Base-by-base conservation (phyloP, 1,140 invertebrate genomes). In the Bombus polaris region DNA sequence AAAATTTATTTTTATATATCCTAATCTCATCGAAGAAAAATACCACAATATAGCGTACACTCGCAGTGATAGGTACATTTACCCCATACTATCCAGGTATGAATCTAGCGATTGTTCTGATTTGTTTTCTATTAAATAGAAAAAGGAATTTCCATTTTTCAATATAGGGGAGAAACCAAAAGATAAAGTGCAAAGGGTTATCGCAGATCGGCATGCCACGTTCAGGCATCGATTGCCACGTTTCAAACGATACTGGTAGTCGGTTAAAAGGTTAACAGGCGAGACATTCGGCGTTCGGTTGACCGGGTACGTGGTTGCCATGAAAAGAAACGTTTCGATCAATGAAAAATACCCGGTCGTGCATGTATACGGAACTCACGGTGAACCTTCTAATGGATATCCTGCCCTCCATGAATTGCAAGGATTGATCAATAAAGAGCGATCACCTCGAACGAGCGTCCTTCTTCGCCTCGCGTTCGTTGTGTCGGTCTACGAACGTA, bases 371-470 rank as follows among this genome's bases (percentile, higher is more conserved):
- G 44, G 47, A 82, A 53, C 32, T 22, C 22, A 39, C 53, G 37
- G 13, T 71, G 39, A 57, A n/a, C 39, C 70, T 81, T 59, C 35
- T 86, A 86, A 86, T 86, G 84, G 79, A 73, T 81, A 82, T 59
- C 47, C 84, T 47, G 37, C 71, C 65, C 62, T 59, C 47, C 79
- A 37, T 74, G 79, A 86, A 86, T 81, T 68, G 71, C 71, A 75
- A 57, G 71, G 71, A 82, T 82, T 80, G 84, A 82, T 86, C 84
- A 59, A 86, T 86, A 82, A 75, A 82, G 72, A 75, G 59, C 72
- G 62, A 86, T 86, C 39, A 65, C 84, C 78, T 47, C 59, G 80
- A 62, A 72, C 22, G 47, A 8, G 62, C 57, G 59, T n/a, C 68
- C 35, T 74, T 85, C 83, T 71, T 62, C 77, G 25, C 35, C 70